phyloP scores from a whole-genome alignment of 2,888 invertebrate species.

The Drosophila sordidula region DNA sequence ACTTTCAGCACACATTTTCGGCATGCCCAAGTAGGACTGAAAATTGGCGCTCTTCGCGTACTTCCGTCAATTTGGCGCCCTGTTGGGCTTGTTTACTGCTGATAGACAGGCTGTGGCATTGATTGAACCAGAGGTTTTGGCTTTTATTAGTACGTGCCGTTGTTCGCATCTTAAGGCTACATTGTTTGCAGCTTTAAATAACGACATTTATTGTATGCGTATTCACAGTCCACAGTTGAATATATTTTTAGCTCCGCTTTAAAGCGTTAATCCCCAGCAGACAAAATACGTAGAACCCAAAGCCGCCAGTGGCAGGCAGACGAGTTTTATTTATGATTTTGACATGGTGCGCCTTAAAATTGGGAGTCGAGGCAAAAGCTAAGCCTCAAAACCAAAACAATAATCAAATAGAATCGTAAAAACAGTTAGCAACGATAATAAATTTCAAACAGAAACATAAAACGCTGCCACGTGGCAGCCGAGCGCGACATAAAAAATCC shows the following conservation, averaged over 20 bases:
- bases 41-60: conserved; percentile 26
- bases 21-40: conserved; percentile 52
- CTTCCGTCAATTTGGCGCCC: conserved; percentile 44
- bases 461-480: conserved; percentile 57
- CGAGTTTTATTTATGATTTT: conserved; percentile 68
- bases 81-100: conserved; percentile 38
- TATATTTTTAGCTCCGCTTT: conserved; percentile 28
- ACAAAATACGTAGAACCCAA: conserved; percentile 26
- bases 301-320: conserved; percentile 50
- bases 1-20: conserved; percentile 55
- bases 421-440: conserved; percentile 77
- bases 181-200: conserved; percentile 20
- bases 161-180: conserved; percentile 28
- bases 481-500: conserved; percentile 66
- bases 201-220: not conserved
- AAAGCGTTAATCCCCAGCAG: conserved; percentile 43
- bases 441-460: conserved; percentile 73
- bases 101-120: conserved; percentile 47
- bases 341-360: conserved; percentile 33
- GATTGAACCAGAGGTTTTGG: conserved; percentile 31
- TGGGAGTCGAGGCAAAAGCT: conserved; percentile 22
- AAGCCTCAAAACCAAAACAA: conserved; percentile 71
- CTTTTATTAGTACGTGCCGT: conserved; percentile 60
- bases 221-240: not conserved
- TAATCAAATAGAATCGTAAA: conserved; percentile 79